phyloP scores from a whole-genome alignment of 2,797 vertebrate genomes.

The Paguma larvata region DNA sequence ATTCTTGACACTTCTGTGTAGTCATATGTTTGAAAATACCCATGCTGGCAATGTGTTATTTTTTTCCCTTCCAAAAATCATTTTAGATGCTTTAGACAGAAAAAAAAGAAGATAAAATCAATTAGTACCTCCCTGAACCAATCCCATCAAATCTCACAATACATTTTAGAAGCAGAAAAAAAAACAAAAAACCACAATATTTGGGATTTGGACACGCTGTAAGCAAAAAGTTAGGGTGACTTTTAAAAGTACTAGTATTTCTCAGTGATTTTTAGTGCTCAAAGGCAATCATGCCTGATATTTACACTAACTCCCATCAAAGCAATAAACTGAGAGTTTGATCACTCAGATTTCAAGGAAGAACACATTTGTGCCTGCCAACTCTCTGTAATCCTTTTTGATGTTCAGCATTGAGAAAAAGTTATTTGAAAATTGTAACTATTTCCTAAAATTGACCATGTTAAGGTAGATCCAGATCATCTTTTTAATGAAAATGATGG shows the following conservation, averaged over 20 bases:
- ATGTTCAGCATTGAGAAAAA: slow-evolving; percentile 78
- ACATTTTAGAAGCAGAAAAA: background rate
- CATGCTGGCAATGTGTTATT: background rate
- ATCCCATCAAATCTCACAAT: background rate
- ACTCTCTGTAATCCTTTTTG: slow-evolving; percentile 71
- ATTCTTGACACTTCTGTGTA: background rate
- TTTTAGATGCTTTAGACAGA: background rate
- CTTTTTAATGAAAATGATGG: background rate
- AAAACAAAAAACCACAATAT: background rate
- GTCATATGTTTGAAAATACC: slow-evolving; percentile 29
- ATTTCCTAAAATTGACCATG: background rate
- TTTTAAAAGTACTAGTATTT: slow-evolving; percentile 63
- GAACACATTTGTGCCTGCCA: slow-evolving; percentile 56
- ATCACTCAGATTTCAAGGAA: slow-evolving; percentile 76
- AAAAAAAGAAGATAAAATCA: background rate
- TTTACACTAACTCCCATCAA: slow-evolving; percentile 69
- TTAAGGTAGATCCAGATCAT: background rate
- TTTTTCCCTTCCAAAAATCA: slow-evolving; percentile 26
- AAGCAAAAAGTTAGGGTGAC: background rate
- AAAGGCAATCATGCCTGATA: slow-evolving; percentile 57
- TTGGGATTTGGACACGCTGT: background rate
- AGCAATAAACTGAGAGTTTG: slow-evolving; percentile 63
- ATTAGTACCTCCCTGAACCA: background rate
- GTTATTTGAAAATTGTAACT: slow-evolving; percentile 16
- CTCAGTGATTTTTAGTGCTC: slow-evolving; percentile 29